Conservation (phyloP, 37 sponge, comb jelly and placozoan genomes). For the Hormiphora californensis region DNA sequence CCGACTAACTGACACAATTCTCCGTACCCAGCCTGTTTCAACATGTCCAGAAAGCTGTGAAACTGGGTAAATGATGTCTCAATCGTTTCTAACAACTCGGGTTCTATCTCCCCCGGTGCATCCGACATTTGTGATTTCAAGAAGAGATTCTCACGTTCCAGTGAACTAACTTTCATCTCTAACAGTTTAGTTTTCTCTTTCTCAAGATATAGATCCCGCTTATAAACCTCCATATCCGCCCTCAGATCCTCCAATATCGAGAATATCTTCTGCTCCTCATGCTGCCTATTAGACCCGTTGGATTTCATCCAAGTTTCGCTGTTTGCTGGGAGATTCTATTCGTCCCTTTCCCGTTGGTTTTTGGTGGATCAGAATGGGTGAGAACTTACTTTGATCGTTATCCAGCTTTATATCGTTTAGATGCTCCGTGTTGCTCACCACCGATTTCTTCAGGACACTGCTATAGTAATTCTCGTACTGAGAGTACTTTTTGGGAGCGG, state of each 20-base stretch:
- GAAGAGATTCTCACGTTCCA: conserved; percentile 16
- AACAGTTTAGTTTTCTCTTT: conserved; percentile 32
- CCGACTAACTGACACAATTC: conserved; percentile 35
- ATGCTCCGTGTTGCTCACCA: not conserved
- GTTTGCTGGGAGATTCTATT: not conserved
- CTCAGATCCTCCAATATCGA: conserved; percentile 10
- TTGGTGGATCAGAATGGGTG: conserved; percentile 3
- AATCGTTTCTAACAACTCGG: conserved; percentile 45
- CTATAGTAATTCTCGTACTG: conserved; percentile 31
- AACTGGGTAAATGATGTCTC: conserved; percentile 53
- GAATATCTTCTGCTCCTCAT: conserved; percentile 16
- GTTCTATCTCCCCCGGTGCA: not conserved
- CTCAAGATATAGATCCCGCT: conserved; percentile 17
- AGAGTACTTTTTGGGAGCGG: not conserved
- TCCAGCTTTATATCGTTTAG: not conserved
- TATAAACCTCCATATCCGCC: conserved; percentile 17
- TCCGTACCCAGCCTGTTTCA: conserved; percentile 48
- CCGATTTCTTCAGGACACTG: not conserved
- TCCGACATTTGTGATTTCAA: not conserved
- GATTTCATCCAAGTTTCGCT: no score
- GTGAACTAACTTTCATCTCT: not conserved
- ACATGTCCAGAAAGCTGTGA: conserved; percentile 40
- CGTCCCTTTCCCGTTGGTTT: not conserved
- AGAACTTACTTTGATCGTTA: conserved; percentile 1
- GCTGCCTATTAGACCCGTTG: no score